Conservation (phyloP, 2,888 invertebrate genomes). For the Hartigia nigra region DNA sequence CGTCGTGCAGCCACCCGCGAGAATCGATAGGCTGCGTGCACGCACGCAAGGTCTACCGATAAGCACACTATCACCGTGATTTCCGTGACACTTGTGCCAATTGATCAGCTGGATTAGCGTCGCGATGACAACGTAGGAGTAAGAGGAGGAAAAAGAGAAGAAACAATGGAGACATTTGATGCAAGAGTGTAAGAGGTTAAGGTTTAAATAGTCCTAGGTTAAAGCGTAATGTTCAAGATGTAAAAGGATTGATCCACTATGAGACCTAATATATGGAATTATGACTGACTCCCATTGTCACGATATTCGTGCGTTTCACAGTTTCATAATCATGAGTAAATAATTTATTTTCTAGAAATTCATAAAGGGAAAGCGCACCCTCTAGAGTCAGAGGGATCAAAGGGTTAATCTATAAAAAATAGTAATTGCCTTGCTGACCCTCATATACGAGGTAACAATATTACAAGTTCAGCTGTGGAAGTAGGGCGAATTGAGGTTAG, state of each 20-base stretch:
- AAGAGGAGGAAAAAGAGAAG: not conserved
- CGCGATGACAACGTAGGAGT: not conserved
- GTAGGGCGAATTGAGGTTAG: not conserved
- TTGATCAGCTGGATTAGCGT: conserved; percentile 8
- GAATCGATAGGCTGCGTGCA: conserved; percentile 64
- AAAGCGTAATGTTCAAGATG: too few species aligned
- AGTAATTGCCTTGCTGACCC: not conserved
- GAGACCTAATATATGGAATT: not conserved
- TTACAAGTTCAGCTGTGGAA: not conserved
- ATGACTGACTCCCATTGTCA: not conserved
- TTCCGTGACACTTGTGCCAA: conserved; percentile 2
- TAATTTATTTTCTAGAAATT: not conserved
- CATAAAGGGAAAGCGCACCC: not conserved
- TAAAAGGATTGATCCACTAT: not conserved
- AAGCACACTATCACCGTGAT: conserved; percentile 15
- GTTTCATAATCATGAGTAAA: not conserved
- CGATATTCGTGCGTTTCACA: not conserved
- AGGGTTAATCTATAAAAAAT: not conserved
- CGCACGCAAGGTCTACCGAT: conserved; percentile 42
- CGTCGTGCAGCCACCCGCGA: conserved; percentile 35
- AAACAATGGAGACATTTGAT: not conserved
- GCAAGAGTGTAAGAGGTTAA: not conserved
- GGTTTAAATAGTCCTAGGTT: not conserved
- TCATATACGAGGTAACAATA: not conserved
- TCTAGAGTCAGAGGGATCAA: not conserved